These are phyloP conservation scores for Trogon surrucura DNA, from an alignment of 2,113 vertebrate genomes.

Conservation along the genomic window DNA sequence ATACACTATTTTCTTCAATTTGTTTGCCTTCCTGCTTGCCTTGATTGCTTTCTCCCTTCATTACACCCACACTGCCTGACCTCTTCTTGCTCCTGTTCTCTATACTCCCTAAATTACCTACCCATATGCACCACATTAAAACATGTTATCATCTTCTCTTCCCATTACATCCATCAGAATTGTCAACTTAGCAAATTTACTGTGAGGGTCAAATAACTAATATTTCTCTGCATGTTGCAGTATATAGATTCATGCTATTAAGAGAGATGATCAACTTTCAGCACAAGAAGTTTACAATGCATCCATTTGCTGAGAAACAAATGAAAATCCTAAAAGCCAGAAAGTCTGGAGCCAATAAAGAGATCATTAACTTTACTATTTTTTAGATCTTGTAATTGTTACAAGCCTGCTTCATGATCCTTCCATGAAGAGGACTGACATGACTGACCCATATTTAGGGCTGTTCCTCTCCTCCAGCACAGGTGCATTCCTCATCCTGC, in stretches of 20 bases:
- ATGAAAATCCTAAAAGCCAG: background rate
- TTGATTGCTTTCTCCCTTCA: slow-evolving; percentile 56
- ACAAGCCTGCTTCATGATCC: background rate
- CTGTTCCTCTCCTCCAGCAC: background rate
- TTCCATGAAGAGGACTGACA: background rate
- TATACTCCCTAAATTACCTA: slow-evolving; percentile 60
- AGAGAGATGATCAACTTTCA: slow-evolving; percentile 22
- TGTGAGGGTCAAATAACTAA: slow-evolving; percentile 59
- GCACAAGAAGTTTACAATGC: slow-evolving; percentile 7
- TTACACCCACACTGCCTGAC: slow-evolving; percentile 62
- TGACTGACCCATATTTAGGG: background rate
- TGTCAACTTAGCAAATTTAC: slow-evolving; percentile 56
- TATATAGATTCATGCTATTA: slow-evolving; percentile 32
- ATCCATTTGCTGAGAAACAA: slow-evolving; percentile 1
- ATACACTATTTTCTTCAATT: slow-evolving; percentile 50
- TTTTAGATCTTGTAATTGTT: background rate
- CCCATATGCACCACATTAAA: slow-evolving; percentile 66
- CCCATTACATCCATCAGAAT: slow-evolving; percentile 60
- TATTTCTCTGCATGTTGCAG: slow-evolving; percentile 21
- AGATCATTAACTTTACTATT: background rate
- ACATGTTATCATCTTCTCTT: slow-evolving; percentile 62
- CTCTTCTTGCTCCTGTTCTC: slow-evolving; percentile 57
- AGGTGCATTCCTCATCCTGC: slow-evolving; percentile 52
- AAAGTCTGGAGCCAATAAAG: slow-evolving; percentile 30
- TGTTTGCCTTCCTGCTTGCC: slow-evolving; percentile 51